A percentile compares a stretch with the other conserved stretches of the same genome.
Evolutionary conservation across 2,113 vertebrate genomes (phyloP).

Genomic region (Pristiophorus japonicus): DNA sequence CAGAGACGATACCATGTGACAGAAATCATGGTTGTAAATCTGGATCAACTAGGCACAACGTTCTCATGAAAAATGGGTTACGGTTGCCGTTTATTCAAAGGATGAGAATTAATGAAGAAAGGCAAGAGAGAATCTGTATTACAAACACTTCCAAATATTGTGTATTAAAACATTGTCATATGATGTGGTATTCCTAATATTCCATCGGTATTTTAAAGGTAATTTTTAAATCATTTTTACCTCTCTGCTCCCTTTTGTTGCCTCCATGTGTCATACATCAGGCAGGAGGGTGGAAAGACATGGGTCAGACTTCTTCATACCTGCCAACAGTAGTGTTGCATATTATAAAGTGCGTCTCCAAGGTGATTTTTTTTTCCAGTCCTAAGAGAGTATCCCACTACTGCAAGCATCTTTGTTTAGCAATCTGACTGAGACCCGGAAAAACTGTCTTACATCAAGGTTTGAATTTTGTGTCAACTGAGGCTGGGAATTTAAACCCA

Average conservation of each 20-base stretch:
- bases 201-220: constrained; percentile 11
- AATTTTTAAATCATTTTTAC: not conserved
- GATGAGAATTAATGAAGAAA: constrained; percentile 3
- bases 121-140: not conserved
- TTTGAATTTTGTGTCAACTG: not conserved
- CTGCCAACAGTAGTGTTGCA: not conserved
- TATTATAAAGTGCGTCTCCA: not conserved
- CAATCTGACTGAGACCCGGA: not conserved
- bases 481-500: not conserved
- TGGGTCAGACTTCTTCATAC: not conserved
- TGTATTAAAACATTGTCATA: not conserved
- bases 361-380: not conserved
- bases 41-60: not conserved
- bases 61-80: not conserved
- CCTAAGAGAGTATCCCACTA: not conserved
- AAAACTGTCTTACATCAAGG: not conserved
- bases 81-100: not conserved
- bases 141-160: constrained; percentile 19
- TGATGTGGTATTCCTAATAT: not conserved
- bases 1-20: not conserved
- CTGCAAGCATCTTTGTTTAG: not conserved
- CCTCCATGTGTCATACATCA: not conserved
- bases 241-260: not conserved
- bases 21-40: not conserved
- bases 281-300: not conserved